Base-by-base conservation (phyloP, 2,113 vertebrate species). In the Nyctibius bracteatus region DNA sequence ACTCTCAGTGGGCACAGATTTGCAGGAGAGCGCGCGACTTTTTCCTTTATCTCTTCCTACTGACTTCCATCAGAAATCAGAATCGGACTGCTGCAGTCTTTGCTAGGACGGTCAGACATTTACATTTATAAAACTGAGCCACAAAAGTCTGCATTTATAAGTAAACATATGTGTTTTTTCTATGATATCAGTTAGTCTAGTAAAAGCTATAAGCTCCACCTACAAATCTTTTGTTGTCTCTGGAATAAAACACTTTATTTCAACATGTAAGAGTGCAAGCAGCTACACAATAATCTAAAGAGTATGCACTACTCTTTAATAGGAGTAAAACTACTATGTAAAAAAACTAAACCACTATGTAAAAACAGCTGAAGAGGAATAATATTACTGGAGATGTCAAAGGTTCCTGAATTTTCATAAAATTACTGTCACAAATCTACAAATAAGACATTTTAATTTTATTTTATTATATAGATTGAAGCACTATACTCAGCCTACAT, bases 11-110 rank as follows among this genome's bases (percentile, higher is more conserved):
- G 43, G 23, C 30, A 78, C 3, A 44, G 23, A 46, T 67, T 41
- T 67, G 17, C 3, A 1, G 47, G 19, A 67, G 3, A 65, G 30
- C 21, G 6, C 5, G 0, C 1, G 5, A 13, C 10, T 13, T 28
- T 72, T 46, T 70, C 24, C 24, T 74, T 51, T 37, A 7, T 15
- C 25, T 79, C 15, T 57, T 86, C 17, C 44, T 73, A 31, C 24
- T 65, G 27, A 44, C 28, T 68, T 72, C 43, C 44, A 27, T 39
- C 41, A 90, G 35, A 92, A 82, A 88, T 37, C 8, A 78, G 54
- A 72, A 74, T 20, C 8, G 12, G 18, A 44, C 6, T 52, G 39
- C 35, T 63, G 20, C 20, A 78, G 25, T 27, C 28, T 51, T 43
- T 75, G 74, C 39, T 52, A 28, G 9, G 17, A 57, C 3, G 5